phyloP scores from a whole-genome alignment of 92 coral and sea anemone genomes.

The Paragorgia papillata region DNA sequence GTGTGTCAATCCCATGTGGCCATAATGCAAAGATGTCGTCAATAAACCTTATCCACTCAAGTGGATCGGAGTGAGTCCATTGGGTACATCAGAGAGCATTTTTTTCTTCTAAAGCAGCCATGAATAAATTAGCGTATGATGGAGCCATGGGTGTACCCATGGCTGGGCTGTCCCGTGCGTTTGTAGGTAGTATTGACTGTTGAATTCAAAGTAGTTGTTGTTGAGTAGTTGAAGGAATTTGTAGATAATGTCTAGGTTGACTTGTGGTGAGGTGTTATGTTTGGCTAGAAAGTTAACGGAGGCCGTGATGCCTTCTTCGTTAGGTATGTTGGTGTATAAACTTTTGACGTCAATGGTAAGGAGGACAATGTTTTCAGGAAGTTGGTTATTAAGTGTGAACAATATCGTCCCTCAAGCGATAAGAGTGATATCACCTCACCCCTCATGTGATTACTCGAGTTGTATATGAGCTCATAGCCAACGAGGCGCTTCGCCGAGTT shows the following conservation, averaged over 20 bases:
- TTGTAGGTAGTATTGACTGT: conserved; percentile 33
- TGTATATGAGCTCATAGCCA: too few relatives aligned
- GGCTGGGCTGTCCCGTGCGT: conserved; percentile 32
- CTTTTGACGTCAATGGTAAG: conserved; percentile 39
- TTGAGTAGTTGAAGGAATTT: conserved; percentile 22
- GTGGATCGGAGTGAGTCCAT: conserved; percentile 19
- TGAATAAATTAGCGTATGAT: conserved; percentile 39
- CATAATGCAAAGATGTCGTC: conserved; percentile 49
- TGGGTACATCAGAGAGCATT: not conserved
- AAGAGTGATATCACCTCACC: too few relatives aligned
- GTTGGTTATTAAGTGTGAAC: too few relatives aligned
- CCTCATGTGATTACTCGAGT: too few relatives aligned
- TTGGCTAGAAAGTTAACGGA: conserved; percentile 13
- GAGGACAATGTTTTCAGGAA: conserved; percentile 20
- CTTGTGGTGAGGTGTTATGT: not conserved
- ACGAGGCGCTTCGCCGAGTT: too few relatives aligned
- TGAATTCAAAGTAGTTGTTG: conserved; percentile 45
- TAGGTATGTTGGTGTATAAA: conserved; percentile 48
- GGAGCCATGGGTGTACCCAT: conserved; percentile 59
- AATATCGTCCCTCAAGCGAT: too few relatives aligned
- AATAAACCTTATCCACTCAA: conserved; percentile 46
- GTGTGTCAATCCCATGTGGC: conserved; percentile 25
- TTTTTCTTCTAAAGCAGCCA: conserved; percentile 32
- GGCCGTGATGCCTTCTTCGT: conserved; percentile 35
- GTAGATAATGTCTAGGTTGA: not conserved